These are phyloP conservation scores for Eristalis intricaria DNA, from an alignment of 2,888 invertebrate genomes.

Conservation along the genomic window DNA sequence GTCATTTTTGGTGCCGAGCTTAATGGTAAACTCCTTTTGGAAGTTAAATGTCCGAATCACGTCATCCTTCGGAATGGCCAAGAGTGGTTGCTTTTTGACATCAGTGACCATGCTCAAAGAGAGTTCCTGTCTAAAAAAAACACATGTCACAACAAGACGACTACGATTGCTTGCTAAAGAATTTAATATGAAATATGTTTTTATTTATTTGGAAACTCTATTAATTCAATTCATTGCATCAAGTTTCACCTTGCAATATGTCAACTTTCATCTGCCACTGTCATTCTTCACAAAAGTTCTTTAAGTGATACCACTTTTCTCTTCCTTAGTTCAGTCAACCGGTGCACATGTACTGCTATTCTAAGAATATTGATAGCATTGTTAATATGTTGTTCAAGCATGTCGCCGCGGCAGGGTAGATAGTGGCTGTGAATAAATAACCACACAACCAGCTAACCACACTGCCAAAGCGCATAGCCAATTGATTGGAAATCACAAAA, in stretches of 20 bases:
- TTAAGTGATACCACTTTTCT: not conserved
- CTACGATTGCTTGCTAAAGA: too few relatives aligned
- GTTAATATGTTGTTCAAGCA: slow-evolving; percentile 80
- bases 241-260: not conserved
- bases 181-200: too few relatives aligned
- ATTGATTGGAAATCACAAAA: slow-evolving; percentile 65
- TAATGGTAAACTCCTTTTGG: too few relatives aligned
- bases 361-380: not conserved
- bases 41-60: too few relatives aligned
- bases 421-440: slow-evolving; percentile 92
- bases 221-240: too few relatives aligned
- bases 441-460: slow-evolving; percentile 99
- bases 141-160: too few relatives aligned
- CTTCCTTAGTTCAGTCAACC: not conserved
- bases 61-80: too few relatives aligned
- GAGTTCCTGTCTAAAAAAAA: too few relatives aligned
- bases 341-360: not conserved
- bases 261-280: not conserved
- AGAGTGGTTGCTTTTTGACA: too few relatives aligned
- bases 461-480: slow-evolving; percentile 94
- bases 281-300: not conserved
- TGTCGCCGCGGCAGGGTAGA: slow-evolving; percentile 94
- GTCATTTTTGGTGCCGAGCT: too few relatives aligned
- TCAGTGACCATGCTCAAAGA: too few relatives aligned
- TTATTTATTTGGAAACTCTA: too few relatives aligned